Conservation (phyloP, 2,797 vertebrate species). For the Mus spretus region DNA sequence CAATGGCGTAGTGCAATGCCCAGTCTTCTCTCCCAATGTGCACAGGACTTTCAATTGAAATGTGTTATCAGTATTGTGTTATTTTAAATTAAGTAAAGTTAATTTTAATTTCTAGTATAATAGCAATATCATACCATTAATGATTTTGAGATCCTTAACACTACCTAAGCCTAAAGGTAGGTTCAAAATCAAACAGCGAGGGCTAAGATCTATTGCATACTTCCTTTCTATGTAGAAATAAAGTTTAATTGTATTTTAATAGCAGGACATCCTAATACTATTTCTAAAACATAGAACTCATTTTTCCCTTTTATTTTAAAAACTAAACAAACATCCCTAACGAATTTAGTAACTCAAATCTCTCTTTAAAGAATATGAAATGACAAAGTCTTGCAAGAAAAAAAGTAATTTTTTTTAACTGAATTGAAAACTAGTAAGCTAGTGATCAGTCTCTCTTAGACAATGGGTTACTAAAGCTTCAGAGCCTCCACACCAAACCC, state of each 20-base stretch:
- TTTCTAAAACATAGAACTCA: constrained; percentile 54
- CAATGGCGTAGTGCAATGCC: neutral
- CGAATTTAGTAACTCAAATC: constrained; percentile 45
- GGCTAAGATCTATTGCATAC: neutral
- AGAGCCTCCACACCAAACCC: neutral
- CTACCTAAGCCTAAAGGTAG: constrained; percentile 29
- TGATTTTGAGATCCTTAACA: neutral
- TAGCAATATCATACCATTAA: neutral
- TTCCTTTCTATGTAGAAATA: neutral
- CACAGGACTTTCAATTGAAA: neutral
- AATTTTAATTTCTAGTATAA: constrained; percentile 20
- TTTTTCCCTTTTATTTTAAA: constrained; percentile 36
- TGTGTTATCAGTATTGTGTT: neutral
- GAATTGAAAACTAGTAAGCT: constrained; percentile 1
- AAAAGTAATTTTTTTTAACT: constrained; percentile 24
- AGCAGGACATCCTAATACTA: neutral
- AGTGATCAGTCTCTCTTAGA: neutral
- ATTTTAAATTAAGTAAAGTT: constrained; percentile 39
- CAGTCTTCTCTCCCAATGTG: neutral
- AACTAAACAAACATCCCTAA: neutral
- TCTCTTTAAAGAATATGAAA: neutral
- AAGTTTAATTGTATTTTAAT: neutral
- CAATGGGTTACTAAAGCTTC: neutral
- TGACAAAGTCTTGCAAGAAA: constrained; percentile 19
- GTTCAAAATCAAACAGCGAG: neutral